These are phyloP conservation scores for Antheraea mylitta DNA, from an alignment of 1,140 invertebrate species.

Conservation along the genomic window DNA sequence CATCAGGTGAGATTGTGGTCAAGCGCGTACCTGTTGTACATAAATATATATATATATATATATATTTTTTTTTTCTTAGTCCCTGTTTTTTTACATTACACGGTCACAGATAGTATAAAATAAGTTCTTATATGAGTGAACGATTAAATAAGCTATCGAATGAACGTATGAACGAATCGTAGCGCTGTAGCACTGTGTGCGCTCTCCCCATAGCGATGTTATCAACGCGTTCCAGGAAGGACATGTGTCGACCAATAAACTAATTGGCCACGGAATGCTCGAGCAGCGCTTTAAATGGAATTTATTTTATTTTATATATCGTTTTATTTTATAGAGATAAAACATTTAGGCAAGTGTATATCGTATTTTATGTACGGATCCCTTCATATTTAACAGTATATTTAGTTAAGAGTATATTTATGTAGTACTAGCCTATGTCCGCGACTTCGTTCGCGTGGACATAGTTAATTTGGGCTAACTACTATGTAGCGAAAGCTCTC, in stretches of 20 bases:
- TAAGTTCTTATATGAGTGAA: not conserved
- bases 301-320: conserved; percentile 23
- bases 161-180: not conserved
- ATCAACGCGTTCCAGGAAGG: conserved; percentile 67
- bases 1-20: too few relatives aligned
- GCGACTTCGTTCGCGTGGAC: too few relatives aligned
- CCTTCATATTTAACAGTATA: not conserved
- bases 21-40: too few relatives aligned
- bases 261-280: conserved; percentile 69
- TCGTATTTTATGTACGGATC: not conserved
- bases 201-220: conserved; percentile 41
- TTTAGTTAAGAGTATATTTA: too few relatives aligned
- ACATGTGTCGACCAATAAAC: conserved; percentile 75
- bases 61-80: too few relatives aligned
- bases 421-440: too few relatives aligned
- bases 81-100: too few relatives aligned
- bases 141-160: not conserved
- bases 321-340: conserved; percentile 46
- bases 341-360: not conserved
- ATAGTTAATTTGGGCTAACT: too few relatives aligned
- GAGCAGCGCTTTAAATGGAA: conserved; percentile 26
- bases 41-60: too few relatives aligned
- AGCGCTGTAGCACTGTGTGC: conserved; percentile 24
- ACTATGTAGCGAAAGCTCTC: too few relatives aligned
- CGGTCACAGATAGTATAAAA: too few relatives aligned